Conservation (phyloP, 2,797 vertebrate genomes). For the Alcedo quadribrachys region DNA sequence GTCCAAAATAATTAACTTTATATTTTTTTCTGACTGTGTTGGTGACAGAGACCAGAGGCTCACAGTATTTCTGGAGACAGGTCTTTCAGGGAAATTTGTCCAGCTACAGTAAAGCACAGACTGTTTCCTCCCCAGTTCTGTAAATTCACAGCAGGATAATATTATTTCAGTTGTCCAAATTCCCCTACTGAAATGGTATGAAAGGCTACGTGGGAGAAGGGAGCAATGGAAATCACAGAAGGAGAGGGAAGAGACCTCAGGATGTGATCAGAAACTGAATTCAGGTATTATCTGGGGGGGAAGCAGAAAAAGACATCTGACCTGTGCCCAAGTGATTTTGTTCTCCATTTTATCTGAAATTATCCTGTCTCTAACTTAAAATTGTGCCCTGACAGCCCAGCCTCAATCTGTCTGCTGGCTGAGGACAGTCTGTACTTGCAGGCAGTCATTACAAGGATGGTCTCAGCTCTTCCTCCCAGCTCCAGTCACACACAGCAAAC, state of each 20-base stretch:
- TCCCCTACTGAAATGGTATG: not conserved
- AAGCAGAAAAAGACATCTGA: not conserved
- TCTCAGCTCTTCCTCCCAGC: not conserved
- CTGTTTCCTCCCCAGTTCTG: not conserved
- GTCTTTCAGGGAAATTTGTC: not conserved
- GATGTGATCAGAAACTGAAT: not conserved
- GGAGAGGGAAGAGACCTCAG: not conserved
- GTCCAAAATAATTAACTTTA: not conserved
- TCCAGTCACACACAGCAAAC: not conserved
- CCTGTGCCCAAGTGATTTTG: not conserved
- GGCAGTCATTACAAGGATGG: not conserved
- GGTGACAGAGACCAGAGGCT: not conserved
- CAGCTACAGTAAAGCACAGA: not conserved
- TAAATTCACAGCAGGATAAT: not conserved
- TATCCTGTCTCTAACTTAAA: not conserved
- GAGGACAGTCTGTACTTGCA: not conserved
- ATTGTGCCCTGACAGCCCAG: not conserved
- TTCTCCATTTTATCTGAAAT: constrained; percentile 14
- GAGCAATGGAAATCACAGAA: not conserved
- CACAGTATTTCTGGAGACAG: not conserved
- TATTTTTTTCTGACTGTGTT: not conserved
- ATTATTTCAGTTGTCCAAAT: not conserved
- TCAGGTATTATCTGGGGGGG: not conserved
- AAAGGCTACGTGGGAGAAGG: not conserved
- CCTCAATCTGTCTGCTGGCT: constrained; percentile 14